A percentile compares a stretch with the other conserved stretches of the same genome.
These are phyloP conservation scores for Matsumurasca onukii DNA, from an alignment of 1,140 invertebrate genomes.

Conservation along the genomic window DNA sequence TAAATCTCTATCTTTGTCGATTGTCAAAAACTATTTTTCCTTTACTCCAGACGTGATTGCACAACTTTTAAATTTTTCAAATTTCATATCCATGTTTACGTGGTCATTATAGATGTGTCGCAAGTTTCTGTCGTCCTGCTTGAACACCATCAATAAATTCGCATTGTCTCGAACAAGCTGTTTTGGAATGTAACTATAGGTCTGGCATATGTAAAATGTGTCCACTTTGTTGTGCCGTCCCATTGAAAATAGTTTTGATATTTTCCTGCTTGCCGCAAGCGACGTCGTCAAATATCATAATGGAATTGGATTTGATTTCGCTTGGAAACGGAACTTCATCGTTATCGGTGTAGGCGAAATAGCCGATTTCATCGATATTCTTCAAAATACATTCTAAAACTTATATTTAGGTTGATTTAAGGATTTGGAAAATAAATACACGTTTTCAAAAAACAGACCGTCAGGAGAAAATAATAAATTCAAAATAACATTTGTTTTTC, in stretches of 20 bases:
- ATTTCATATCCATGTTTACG: constrained; percentile 32
- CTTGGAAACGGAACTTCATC: constrained; percentile 41
- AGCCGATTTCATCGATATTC: constrained; percentile 40
- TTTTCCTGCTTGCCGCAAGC: constrained; percentile 47
- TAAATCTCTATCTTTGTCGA: constrained; percentile 47
- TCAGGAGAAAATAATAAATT: constrained; percentile 43
- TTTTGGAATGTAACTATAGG: constrained; percentile 48
- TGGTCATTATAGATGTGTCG: no score
- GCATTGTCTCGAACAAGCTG: constrained; percentile 50
- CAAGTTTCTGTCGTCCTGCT: constrained; percentile 50
- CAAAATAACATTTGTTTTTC: constrained; percentile 48
- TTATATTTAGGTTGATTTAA: constrained; percentile 46
- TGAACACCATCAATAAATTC: constrained; percentile 48
- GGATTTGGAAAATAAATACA: constrained; percentile 49
- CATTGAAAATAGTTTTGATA: constrained; percentile 47
- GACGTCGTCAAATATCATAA: constrained; percentile 49
- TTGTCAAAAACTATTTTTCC: constrained; percentile 46
- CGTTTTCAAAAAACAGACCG: constrained; percentile 47
- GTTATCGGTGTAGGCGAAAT: constrained; percentile 42
- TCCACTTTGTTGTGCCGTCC: constrained; percentile 46
- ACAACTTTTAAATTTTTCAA: constrained; percentile 27
- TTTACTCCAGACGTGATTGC: constrained; percentile 40
- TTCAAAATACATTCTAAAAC: constrained; percentile 42
- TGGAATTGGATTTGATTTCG: constrained; percentile 41
- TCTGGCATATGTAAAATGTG: constrained; percentile 47